Conservation (phyloP, 2,797 vertebrate genomes). For the Sparidentex hasta region DNA sequence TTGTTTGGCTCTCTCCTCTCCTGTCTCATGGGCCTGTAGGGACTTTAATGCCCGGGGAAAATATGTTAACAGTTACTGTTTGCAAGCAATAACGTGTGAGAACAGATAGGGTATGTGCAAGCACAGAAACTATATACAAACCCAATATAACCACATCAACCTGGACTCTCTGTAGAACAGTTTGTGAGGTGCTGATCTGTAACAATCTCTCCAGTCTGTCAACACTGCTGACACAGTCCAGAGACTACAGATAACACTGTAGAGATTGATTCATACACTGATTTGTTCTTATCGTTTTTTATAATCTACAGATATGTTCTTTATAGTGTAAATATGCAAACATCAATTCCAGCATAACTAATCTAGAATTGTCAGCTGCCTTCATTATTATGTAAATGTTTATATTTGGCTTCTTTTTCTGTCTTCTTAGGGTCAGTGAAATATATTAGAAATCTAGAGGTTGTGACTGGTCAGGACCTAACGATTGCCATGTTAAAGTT, state of each 20-base stretch:
- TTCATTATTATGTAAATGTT: too few relatives aligned
- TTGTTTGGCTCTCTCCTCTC: background rate
- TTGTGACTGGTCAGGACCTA: too few relatives aligned
- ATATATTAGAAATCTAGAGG: background rate
- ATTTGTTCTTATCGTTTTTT: too few relatives aligned
- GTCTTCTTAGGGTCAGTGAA: too few relatives aligned
- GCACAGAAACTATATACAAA: background rate
- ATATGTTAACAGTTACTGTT: background rate
- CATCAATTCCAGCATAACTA: too few relatives aligned
- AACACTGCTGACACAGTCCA: background rate
- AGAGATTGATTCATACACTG: too few relatives aligned
- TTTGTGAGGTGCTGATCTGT: background rate
- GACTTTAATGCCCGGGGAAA: background rate
- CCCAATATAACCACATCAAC: too few relatives aligned
- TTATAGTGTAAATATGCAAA: too few relatives aligned
- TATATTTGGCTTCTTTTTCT: too few relatives aligned
- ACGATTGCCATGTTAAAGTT: background rate
- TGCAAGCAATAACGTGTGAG: slow-evolving; percentile 1
- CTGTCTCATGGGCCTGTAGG: background rate
- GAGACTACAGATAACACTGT: too few relatives aligned
- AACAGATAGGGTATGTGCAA: background rate
- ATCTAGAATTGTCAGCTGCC: too few relatives aligned
- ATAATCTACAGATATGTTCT: too few relatives aligned
- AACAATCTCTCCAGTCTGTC: background rate
- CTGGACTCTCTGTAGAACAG: background rate